Base-by-base conservation (phyloP, 2,797 vertebrate genomes). In the Gymnothorax reevesii region DNA sequence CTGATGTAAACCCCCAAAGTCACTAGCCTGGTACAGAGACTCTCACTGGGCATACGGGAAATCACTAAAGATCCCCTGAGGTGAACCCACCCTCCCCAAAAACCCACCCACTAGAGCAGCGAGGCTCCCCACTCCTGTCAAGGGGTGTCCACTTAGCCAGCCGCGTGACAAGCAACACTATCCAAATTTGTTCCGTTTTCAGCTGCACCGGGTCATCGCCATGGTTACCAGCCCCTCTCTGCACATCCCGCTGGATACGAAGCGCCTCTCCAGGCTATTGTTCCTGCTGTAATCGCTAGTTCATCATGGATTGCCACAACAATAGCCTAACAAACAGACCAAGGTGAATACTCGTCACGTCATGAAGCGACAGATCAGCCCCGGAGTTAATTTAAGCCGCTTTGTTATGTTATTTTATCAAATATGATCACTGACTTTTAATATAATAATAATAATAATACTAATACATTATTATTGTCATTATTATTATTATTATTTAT, bases 221-320 rank as follows among this genome's bases (percentile, higher is more conserved):
- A 92, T 91, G 91, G 91, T 87, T 88, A 91, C 90, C 57, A 85
- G 33, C 87, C 86, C 88, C 86, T 88, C 84, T 79, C 84, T 88
- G 84, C 79, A 73, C 84, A 86, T 87, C 88, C 83, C 57, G 42
- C 80, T 79, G 80, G 88, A 88, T 84, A 79, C 88, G 87, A 86
- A 88, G 84, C 86, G 82, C 84, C 59, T 49, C 69, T 85, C 87
- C 83, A 80, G 55, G 66, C 86, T 82, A 85, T 87, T 90, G 88
- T 83, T 88, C 77, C 84, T 79, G 83, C 64, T 82, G 64, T 85
- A 88, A 89, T 86, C 86, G 54, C n/a, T 20, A 49, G 86, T 69
- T 27, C 15, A 52, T 84, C 75, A 84, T 52, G 90, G 86, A 88
- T 80, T 75, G 83, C 69, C 52, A 75, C 54, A 89, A 86, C 25